Conservation (phyloP, 2,888 invertebrate species). For the Romanomermis culicivorax region DNA sequence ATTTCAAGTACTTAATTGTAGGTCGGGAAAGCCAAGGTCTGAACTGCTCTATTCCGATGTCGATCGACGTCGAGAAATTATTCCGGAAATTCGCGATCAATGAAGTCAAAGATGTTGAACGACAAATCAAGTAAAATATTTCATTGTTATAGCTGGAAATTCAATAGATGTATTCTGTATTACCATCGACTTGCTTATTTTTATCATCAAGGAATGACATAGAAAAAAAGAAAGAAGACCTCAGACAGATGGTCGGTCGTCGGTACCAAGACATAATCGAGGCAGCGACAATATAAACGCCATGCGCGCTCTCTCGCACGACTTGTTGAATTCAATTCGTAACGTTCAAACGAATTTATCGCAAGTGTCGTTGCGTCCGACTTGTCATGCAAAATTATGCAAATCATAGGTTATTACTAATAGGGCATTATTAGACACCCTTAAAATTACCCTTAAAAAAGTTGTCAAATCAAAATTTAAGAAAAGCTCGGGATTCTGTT, state of each 20-base stretch:
- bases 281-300: conserved; percentile 83
- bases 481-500: no score
- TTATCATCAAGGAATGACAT: conserved; percentile 73
- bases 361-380: no score
- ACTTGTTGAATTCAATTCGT: background rate
- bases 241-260: conserved; percentile 80
- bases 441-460: no score
- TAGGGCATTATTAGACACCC: no score
- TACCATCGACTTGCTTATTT: no score
- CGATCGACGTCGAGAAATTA: conserved; percentile 29
- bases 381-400: no score
- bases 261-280: conserved; percentile 81
- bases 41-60: background rate
- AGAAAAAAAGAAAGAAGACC: conserved; percentile 71
- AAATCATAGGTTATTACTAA: no score
- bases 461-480: no score
- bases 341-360: background rate
- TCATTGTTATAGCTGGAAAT: background rate
- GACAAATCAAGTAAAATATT: conserved; percentile 35
- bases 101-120: conserved; percentile 62
- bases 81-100: conserved; percentile 57
- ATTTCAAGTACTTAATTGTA: no score
- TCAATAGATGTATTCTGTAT: no score
- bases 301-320: conserved; percentile 41
- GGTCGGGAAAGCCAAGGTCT: no score